Evolutionary conservation across 2,888 invertebrate genomes (phyloP).

Genomic region (Trichacis sp.): DNA sequence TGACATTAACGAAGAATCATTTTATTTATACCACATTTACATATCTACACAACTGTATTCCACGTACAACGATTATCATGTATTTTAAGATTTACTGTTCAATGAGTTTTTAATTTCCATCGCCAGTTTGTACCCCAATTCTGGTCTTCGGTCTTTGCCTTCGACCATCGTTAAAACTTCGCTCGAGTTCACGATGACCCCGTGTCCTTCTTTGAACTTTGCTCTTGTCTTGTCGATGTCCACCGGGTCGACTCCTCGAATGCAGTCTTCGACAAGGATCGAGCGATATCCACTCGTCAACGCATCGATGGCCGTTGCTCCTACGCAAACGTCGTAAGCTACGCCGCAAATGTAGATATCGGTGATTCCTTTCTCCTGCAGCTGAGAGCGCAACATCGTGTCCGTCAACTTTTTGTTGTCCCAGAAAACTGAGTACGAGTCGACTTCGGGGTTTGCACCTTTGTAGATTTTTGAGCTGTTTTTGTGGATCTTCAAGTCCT

Average conservation of each 20-base stretch:
- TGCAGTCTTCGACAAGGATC: conserved; percentile 89
- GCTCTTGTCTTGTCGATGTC: conserved; percentile 88
- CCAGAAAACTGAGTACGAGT: conserved; percentile 98
- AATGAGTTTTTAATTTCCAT: conserved; percentile 78
- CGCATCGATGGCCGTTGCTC: conserved; percentile 89
- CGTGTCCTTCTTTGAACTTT: conserved; percentile 80
- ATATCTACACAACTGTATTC: neutral
- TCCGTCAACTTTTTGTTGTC: conserved; percentile 94
- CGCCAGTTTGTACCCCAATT: conserved; percentile 89
- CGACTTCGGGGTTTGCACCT: conserved; percentile 94
- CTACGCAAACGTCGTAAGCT: conserved; percentile 96
- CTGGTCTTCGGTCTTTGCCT: conserved; percentile 87
- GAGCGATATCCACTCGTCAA: conserved; percentile 92
- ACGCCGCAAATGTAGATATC: conserved; percentile 95
- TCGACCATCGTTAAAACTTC: conserved; percentile 89
- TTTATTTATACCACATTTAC: conserved; percentile 3
- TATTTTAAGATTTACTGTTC: conserved; percentile 11
- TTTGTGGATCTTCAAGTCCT: conserved; percentile 86
- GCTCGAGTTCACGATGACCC: conserved; percentile 83
- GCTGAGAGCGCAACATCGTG: conserved; percentile 85
- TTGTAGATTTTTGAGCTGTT: conserved; percentile 86
- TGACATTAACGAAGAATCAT: too few relatives aligned
- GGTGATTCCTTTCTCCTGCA: conserved; percentile 84
- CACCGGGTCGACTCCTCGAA: conserved; percentile 86
- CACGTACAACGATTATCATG: neutral